Evolutionary conservation across 2,888 invertebrate species (phyloP), one percentile per base, ranked within the genome.

Genomic region (Luperina testacea): DNA sequence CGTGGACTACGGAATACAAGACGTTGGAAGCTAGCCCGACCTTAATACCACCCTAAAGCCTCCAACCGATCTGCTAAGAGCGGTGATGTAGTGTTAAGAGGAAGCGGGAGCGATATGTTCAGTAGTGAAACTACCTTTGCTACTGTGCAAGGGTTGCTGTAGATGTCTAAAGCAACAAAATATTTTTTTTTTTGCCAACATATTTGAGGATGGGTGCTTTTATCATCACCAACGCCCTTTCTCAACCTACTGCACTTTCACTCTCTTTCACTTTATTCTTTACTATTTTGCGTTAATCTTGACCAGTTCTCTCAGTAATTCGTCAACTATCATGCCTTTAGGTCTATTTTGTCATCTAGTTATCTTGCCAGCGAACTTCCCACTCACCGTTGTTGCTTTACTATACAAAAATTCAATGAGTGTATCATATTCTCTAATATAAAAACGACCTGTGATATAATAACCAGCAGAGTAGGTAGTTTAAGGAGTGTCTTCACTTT

Each of bases 21-120:
- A 95, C 90, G 94, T 94, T 96, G 96, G 96, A 95, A 93, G 91
- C 92, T 90, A 92, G 94, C 95, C 95, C 95, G 93, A 92, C 92
- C 94, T 92, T 94, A 94, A 94, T 94, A 92, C 90, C 84, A 87
- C 89, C 87, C 90, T 89, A 85, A 86, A 90, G 90, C 89, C 85
- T 90, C 88, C 88, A 88, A 83, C 89, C 88, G 87, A 84, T 86
- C 88, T 83, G 72, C 64, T 84, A 73, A 83, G 77, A 76, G 8
- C 53, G 8, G 17, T 75, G 9, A 51, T 63, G n/a, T 59, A 70
- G 64, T 82, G 72, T 9, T 27, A 42, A 64, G 75, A 72, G 65
- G 27, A 48, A 82, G 88, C 88, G 88, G 67, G 1, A 82, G 71
- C 78, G 77, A 75, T 72, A 61, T 61, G 8, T 20, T 61, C 13